Conservation (phyloP, 2,888 invertebrate species). For the Callyntrura sp. region DNA sequence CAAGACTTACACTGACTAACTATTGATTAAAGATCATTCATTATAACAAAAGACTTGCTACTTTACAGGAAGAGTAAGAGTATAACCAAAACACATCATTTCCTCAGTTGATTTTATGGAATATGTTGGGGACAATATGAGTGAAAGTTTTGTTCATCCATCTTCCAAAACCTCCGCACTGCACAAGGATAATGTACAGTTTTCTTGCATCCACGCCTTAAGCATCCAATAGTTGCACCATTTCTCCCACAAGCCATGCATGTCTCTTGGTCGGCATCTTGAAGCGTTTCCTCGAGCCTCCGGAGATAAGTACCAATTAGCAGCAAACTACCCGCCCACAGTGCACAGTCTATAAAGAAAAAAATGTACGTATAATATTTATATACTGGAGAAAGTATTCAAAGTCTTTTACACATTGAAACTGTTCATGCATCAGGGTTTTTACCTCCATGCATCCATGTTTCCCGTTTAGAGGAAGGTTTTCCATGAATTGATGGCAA, state of each 20-base stretch:
- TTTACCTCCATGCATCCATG: constrained; percentile 83
- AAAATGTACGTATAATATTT: neutral
- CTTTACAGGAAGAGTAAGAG: constrained; percentile 15
- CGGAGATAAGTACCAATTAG: constrained; percentile 79
- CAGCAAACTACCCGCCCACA: constrained; percentile 82
- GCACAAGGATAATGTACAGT: constrained; percentile 83
- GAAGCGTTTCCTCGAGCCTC: constrained; percentile 80
- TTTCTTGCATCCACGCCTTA: constrained; percentile 79
- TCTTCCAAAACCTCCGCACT: constrained; percentile 79
- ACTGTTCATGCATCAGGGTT: no score
- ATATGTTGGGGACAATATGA: constrained; percentile 80
- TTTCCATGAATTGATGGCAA: constrained; percentile 69
- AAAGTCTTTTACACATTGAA: no score
- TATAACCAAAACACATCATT: neutral
- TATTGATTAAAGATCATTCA: neutral
- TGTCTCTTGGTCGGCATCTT: constrained; percentile 71
- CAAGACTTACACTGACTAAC: neutral
- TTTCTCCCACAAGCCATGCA: constrained; percentile 80
- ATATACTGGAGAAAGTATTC: no score
- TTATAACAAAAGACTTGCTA: neutral
- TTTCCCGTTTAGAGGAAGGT: constrained; percentile 75
- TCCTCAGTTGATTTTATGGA: constrained; percentile 48
- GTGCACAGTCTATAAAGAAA: constrained; percentile 80
- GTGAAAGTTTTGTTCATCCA: constrained; percentile 81
- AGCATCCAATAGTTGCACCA: constrained; percentile 82